Evolutionary conservation across 2,888 invertebrate genomes (phyloP).

Genomic region (Drosophila koepferae): DNA sequence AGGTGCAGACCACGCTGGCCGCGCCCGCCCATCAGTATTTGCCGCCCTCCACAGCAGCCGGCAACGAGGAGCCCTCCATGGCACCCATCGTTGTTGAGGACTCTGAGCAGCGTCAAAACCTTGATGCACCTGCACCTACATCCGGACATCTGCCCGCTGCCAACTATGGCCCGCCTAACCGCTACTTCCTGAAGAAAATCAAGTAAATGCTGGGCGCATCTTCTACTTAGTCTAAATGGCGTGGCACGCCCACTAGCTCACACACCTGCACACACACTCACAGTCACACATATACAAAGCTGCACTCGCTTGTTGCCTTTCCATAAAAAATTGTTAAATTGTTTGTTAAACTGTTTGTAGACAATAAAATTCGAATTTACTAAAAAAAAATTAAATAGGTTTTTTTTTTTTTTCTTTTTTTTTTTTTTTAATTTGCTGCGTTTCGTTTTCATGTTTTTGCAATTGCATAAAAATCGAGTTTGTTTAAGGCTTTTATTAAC

Average conservation of each 20-base stretch:
- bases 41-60: slow-evolving; percentile 69
- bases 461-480: slow-evolving; percentile 31
- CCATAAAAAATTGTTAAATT: slow-evolving; percentile 66
- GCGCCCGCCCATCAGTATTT: slow-evolving; percentile 76
- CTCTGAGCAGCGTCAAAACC: slow-evolving; percentile 57
- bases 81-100: slow-evolving; percentile 77
- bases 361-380: slow-evolving; percentile 71
- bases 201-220: slow-evolving; percentile 49
- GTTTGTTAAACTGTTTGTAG: slow-evolving; percentile 69
- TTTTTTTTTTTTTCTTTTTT: not conserved
- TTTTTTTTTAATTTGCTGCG: not conserved
- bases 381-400: slow-evolving; percentile 27
- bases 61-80: slow-evolving; percentile 65
- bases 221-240: slow-evolving; percentile 61
- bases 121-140: slow-evolving; percentile 42
- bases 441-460: slow-evolving; percentile 2
- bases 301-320: slow-evolving; percentile 40
- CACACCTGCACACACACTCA: slow-evolving; percentile 22
- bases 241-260: slow-evolving; percentile 45
- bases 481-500: slow-evolving; percentile 35
- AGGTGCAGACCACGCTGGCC: slow-evolving; percentile 65
- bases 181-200: slow-evolving; percentile 83
- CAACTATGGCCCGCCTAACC: slow-evolving; percentile 89
- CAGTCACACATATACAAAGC: slow-evolving; percentile 16
- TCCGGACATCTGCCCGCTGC: slow-evolving; percentile 77